These are phyloP conservation scores for Pelodytes ibericus DNA, from an alignment of 2,797 vertebrate genomes.

Conservation along the genomic window DNA sequence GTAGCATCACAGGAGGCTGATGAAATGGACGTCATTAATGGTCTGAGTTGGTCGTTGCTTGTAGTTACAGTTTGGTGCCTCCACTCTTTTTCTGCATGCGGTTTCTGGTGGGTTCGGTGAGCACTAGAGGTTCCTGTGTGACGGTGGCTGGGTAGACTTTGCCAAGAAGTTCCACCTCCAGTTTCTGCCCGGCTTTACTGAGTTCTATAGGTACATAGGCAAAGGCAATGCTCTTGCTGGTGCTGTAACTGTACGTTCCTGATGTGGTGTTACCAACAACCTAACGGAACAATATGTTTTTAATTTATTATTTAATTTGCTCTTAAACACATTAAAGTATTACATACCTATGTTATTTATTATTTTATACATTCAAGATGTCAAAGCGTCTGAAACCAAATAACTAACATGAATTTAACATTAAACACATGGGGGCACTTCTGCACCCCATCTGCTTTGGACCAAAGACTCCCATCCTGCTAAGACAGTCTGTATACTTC, in stretches of 20 bases:
- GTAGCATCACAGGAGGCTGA: background rate
- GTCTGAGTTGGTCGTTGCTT: background rate
- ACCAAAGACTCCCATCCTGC: no score
- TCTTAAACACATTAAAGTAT: no score
- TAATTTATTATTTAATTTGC: no score
- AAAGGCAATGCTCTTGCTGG: slow-evolving; percentile 88
- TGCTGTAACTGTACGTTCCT: slow-evolving; percentile 89
- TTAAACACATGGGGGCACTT: no score
- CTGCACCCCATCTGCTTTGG: no score
- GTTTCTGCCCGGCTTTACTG: slow-evolving; percentile 81
- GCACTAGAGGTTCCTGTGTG: slow-evolving; percentile 85
- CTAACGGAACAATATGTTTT: slow-evolving; percentile 65
- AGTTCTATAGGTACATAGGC: slow-evolving; percentile 87
- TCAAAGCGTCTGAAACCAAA: no score
- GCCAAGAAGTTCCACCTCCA: slow-evolving; percentile 90
- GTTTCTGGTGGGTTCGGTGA: slow-evolving; percentile 85
- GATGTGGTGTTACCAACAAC: slow-evolving; percentile 97
- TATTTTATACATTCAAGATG: no score
- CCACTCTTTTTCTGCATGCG: slow-evolving; percentile 80
- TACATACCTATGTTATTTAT: no score
- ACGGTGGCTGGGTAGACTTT: slow-evolving; percentile 83
- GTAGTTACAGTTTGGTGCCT: slow-evolving; percentile 66
- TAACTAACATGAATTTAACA: no score
- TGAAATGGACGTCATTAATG: background rate
- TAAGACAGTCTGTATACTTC: no score